Evolutionary conservation across 2,888 invertebrate genomes (phyloP).

Genomic region (Chesias legatella): DNA sequence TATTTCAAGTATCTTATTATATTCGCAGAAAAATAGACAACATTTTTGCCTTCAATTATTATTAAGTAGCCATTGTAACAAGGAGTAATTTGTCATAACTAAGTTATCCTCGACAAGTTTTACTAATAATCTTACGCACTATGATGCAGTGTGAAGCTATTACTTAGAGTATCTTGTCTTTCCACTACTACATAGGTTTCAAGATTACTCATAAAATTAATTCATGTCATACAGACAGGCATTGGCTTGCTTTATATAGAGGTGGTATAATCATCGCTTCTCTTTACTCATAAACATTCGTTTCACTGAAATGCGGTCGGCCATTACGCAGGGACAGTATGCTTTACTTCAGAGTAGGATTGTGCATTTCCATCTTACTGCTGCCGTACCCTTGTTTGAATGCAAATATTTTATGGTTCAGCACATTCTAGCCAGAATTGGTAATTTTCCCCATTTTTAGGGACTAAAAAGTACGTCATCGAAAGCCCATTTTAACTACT

Average conservation of each 20-base stretch:
- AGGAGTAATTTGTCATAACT: too few species aligned
- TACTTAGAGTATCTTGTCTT: too few species aligned
- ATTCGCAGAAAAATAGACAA: too few species aligned
- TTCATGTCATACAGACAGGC: constrained; percentile 1
- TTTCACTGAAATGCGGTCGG: constrained; percentile 35
- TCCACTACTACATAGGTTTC: too few species aligned
- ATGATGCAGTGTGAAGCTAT: too few species aligned
- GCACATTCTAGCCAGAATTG: constrained; percentile 20
- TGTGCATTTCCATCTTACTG: constrained; percentile 71
- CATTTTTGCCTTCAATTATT: too few species aligned
- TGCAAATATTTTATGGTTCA: constrained; percentile 74
- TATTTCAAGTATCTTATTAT: too few species aligned
- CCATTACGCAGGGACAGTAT: constrained; percentile 49
- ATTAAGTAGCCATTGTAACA: too few species aligned
- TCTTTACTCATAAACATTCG: constrained; percentile 34
- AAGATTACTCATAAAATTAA: constrained; percentile 8
- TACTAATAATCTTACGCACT: too few species aligned
- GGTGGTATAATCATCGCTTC: constrained; percentile 26
- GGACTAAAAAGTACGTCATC: constrained; percentile 16
- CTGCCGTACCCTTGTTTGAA: constrained; percentile 64
- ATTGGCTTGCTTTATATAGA: neutral
- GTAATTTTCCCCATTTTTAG: too few species aligned
- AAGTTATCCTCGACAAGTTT: too few species aligned
- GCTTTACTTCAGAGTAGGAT: constrained; percentile 52
- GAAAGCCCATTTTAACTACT: too few species aligned